phyloP scores from a whole-genome alignment of 2,113 vertebrate species.

The Bos indicus region DNA sequence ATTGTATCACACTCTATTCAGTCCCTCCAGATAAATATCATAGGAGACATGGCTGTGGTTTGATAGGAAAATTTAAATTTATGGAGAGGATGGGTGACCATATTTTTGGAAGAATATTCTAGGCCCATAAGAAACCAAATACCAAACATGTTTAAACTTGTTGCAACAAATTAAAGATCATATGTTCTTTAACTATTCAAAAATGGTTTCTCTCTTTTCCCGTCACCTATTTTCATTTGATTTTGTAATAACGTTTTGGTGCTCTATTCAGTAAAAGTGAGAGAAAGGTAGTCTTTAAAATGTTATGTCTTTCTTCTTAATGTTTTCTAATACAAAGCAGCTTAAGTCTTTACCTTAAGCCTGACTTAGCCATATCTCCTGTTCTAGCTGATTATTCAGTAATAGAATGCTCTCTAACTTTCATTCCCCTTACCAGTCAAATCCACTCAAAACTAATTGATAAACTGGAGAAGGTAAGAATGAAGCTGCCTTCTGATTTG shows the following conservation, averaged over 20 bases:
- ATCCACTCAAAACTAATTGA: neutral
- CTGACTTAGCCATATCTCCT: neutral
- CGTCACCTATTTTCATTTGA: neutral
- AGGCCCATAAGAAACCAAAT: neutral
- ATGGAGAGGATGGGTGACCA: neutral
- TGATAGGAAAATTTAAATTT: neutral
- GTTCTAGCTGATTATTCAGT: neutral
- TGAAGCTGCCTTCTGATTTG: neutral
- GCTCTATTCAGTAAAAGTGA: neutral
- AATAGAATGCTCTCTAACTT: neutral
- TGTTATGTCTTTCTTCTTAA: neutral
- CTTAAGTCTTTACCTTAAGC: neutral
- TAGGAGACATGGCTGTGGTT: neutral
- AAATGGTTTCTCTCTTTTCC: neutral
- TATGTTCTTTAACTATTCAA: neutral
- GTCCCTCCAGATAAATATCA: neutral
- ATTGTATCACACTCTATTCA: neutral
- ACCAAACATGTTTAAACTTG: neutral
- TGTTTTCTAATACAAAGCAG: neutral
- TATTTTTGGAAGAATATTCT: neutral
- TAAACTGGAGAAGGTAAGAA: neutral
- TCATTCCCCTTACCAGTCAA: neutral
- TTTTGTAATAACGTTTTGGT: neutral
- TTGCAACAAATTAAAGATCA: neutral
- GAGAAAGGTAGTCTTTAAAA: neutral